phyloP scores from a whole-genome alignment of 92 coral and sea anemone species.

The Parazoanthus darwini region DNA sequence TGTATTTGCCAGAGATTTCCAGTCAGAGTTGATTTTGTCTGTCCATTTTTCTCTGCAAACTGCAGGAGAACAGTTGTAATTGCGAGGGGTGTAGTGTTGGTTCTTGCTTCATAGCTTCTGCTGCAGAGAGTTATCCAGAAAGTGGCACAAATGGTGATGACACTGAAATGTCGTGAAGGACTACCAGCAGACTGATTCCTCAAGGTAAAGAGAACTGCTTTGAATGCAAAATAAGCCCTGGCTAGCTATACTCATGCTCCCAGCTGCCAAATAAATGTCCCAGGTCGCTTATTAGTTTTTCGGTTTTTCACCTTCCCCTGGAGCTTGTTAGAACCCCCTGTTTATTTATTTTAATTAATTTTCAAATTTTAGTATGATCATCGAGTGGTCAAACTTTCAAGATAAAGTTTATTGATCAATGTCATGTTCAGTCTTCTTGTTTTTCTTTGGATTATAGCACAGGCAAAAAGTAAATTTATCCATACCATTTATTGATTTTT shows the following conservation, averaged over 20 bases:
- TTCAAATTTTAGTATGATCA: too few relatives aligned
- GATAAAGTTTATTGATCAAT: too few relatives aligned
- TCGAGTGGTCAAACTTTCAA: too few relatives aligned
- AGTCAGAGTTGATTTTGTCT: not conserved
- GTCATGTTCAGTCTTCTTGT: too few relatives aligned
- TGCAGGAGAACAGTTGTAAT: constrained; percentile 34
- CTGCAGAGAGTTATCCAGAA: constrained; percentile 28
- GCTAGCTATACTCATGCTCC: not conserved
- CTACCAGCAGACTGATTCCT: not conserved
- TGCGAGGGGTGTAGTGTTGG: constrained; percentile 41
- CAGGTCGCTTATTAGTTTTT: too few relatives aligned
- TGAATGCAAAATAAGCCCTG: not conserved
- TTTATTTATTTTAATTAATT: too few relatives aligned
- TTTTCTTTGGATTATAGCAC: too few relatives aligned
- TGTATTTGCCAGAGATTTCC: constrained; percentile 27
- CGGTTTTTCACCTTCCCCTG: too few relatives aligned
- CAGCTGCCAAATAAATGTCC: too few relatives aligned
- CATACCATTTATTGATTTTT: too few relatives aligned
- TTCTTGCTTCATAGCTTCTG: constrained; percentile 23
- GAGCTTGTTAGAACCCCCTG: too few relatives aligned
- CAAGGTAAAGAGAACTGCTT: not conserved
- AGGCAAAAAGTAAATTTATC: too few relatives aligned
- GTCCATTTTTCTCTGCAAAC: constrained; percentile 31
- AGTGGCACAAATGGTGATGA: not conserved
- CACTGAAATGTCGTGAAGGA: not conserved